A percentile compares a stretch with the other conserved stretches of the same genome.
Evolutionary conservation across 2,113 vertebrate species (phyloP).

Genomic region (Sinocyclocheilus rhinocerous): DNA sequence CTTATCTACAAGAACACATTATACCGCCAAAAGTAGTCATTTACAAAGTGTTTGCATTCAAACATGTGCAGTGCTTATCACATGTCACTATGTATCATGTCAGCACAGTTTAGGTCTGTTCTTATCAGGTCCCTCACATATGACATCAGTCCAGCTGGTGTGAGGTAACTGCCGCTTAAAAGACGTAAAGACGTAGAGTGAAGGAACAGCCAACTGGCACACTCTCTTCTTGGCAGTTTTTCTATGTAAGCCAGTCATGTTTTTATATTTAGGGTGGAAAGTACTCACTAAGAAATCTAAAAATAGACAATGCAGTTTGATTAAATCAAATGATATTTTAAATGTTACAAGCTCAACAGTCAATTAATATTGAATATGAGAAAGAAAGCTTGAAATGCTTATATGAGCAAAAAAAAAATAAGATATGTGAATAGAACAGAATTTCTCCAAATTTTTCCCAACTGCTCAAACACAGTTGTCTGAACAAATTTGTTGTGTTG

Average conservation of each 20-base stretch:
- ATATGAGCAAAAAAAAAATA: not conserved
- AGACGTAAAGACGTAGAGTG: not conserved
- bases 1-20: not conserved
- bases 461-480: no score
- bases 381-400: not conserved
- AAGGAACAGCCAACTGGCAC: slow-evolving; percentile 10
- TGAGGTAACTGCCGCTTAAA: not conserved
- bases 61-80: not conserved
- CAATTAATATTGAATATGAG: not conserved
- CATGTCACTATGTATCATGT: not conserved
- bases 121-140: slow-evolving; percentile 50
- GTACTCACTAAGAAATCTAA: not conserved
- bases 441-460: no score
- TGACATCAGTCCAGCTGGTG: slow-evolving; percentile 23
- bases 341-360: not conserved
- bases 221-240: not conserved
- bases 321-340: not conserved
- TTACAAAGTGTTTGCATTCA: not conserved
- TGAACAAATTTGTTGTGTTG: not conserved
- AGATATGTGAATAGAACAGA: not conserved
- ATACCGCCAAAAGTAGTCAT: not conserved
- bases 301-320: not conserved
- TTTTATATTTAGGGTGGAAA: not conserved
- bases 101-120: not conserved
- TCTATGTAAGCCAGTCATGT: not conserved